Percentiles rank a stretch among this genome's conserved stretches.
phyloP scores from a whole-genome alignment of 2,797 vertebrate genomes.

The Phylloscopus collybita region DNA sequence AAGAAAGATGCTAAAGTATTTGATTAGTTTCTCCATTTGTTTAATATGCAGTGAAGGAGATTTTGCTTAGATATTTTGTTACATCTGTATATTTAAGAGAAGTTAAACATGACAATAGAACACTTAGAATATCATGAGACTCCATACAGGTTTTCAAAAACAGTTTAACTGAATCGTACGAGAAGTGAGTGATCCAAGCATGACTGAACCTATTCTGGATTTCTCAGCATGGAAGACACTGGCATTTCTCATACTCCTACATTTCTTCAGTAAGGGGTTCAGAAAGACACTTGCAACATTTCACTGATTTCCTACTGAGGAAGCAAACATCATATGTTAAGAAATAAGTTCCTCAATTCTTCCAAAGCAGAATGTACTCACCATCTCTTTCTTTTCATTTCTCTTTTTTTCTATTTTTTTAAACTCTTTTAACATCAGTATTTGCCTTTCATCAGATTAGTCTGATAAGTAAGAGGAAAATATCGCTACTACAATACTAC shows the following conservation, averaged over 20 bases:
- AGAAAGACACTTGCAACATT: background rate
- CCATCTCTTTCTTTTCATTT: background rate
- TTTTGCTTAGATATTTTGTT: background rate
- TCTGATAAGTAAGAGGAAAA: background rate
- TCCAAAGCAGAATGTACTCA: background rate
- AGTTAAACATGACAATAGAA: background rate
- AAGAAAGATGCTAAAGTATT: background rate
- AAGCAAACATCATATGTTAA: background rate
- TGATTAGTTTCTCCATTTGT: background rate
- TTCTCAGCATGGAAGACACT: background rate
- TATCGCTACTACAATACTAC: background rate
- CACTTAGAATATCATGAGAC: background rate
- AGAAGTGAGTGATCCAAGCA: background rate
- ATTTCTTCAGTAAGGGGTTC: background rate
- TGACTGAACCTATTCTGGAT: background rate
- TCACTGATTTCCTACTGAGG: background rate
- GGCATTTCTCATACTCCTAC: background rate
- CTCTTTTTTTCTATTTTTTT: background rate
- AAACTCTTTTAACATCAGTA: background rate
- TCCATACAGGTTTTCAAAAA: background rate
- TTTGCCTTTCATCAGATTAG: background rate
- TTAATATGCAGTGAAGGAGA: background rate
- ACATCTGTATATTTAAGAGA: background rate
- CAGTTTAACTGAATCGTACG: background rate
- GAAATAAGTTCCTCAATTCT: background rate